Evolutionary conservation across 2,888 invertebrate genomes (phyloP).

Genomic region (Branchellion lobata): DNA sequence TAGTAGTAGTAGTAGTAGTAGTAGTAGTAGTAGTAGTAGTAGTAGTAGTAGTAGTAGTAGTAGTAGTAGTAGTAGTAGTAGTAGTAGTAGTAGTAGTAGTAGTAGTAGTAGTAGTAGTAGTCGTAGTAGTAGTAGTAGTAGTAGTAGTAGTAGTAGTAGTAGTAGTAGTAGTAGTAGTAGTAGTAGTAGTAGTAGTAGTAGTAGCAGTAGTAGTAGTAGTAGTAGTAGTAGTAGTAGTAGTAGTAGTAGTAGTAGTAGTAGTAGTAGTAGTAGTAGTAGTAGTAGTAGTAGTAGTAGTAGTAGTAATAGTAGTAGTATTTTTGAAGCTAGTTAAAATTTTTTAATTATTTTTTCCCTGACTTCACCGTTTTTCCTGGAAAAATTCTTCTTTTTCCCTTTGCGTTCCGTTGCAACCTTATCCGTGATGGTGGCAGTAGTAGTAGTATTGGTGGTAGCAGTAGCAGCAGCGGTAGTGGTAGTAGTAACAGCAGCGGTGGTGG

Average conservation of each 20-base stretch:
- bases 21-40: slow-evolving; percentile 32
- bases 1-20: slow-evolving; percentile 31
- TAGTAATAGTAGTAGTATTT: slow-evolving; percentile 26
- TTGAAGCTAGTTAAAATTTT: background rate
- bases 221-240: slow-evolving; percentile 32
- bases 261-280: slow-evolving; percentile 31
- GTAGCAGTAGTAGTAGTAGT: slow-evolving; percentile 27
- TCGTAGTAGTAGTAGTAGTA: slow-evolving; percentile 32
- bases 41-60: slow-evolving; percentile 32
- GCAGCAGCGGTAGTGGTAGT: slow-evolving; percentile 7
- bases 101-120: background rate
- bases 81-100: slow-evolving; percentile 23
- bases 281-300: slow-evolving; percentile 32
- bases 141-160: slow-evolving; percentile 36
- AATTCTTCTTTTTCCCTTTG: too few relatives aligned
- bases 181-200: slow-evolving; percentile 32
- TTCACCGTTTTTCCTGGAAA: too few relatives aligned
- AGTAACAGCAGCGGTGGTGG: slow-evolving; percentile 5
- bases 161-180: slow-evolving; percentile 26
- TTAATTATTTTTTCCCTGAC: too few relatives aligned
- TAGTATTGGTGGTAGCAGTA: slow-evolving; percentile 5
- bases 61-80: slow-evolving; percentile 24
- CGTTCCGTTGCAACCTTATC: background rate
- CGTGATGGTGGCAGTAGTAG: background rate
- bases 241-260: slow-evolving; percentile 32